Evolutionary conservation across 2,888 invertebrate genomes (phyloP).

Genomic region (Furcula furcula): DNA sequence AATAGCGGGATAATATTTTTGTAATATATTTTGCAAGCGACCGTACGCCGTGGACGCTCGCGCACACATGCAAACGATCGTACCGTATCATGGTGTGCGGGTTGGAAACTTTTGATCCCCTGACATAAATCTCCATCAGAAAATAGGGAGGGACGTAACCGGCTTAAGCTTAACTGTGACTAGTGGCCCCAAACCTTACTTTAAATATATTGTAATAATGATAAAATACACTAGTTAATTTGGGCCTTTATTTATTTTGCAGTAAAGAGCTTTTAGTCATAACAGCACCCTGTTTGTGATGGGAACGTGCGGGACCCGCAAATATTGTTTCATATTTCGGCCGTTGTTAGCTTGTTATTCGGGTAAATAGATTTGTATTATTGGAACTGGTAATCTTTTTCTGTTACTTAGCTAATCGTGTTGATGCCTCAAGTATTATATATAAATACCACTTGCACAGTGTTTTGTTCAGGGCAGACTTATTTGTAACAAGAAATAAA

Average conservation of each 20-base stretch:
- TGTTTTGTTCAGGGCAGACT: not conserved
- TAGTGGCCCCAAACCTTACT: conserved; percentile 72
- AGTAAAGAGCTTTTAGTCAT: conserved; percentile 65
- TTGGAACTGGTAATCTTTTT: conserved; percentile 62
- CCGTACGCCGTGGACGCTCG: conserved; percentile 26
- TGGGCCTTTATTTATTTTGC: conserved; percentile 66
- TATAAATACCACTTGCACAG: not conserved
- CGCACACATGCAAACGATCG: conserved; percentile 36
- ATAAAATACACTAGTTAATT: conserved; percentile 78
- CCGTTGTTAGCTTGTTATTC: conserved; percentile 48
- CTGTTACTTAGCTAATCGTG: conserved; percentile 52
- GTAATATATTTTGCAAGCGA: conserved; percentile 50
- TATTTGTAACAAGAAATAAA: not conserved
- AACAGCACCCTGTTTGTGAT: conserved; percentile 52
- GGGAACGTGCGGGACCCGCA: conserved; percentile 46
- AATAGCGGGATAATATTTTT: conserved; percentile 47
- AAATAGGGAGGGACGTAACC: conserved; percentile 80
- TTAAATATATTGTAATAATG: conserved; percentile 80
- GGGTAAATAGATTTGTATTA: conserved; percentile 69
- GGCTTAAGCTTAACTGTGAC: conserved; percentile 80
- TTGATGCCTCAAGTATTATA: conserved; percentile 22
- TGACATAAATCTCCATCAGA: conserved; percentile 81
- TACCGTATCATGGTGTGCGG: conserved; percentile 49
- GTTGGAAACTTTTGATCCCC: conserved; percentile 79
- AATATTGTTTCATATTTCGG: conserved; percentile 75